phyloP scores from a whole-genome alignment of 2,888 invertebrate species.

The Lithophane ornitopus region DNA sequence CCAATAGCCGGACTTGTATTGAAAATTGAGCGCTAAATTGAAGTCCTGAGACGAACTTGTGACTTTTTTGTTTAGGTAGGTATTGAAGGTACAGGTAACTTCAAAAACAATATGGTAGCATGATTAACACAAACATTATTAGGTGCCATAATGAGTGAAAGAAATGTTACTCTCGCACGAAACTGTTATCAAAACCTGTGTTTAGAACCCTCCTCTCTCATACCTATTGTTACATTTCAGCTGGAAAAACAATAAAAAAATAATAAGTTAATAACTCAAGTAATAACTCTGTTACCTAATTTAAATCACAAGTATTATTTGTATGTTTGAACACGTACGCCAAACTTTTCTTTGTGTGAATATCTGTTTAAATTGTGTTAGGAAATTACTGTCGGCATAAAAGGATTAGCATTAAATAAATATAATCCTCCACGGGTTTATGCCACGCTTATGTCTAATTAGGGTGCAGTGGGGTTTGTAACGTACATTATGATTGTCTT shows the following conservation, averaged over 20 bases:
- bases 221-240: background rate
- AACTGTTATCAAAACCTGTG: background rate
- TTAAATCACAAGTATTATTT: slow-evolving; percentile 27
- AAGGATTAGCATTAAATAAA: slow-evolving; percentile 48
- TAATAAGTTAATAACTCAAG: background rate
- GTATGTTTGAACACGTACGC: slow-evolving; percentile 33
- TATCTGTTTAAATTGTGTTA: slow-evolving; percentile 45
- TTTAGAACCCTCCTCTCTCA: too few relatives aligned
- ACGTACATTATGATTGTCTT: slow-evolving; percentile 43
- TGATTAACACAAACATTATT: background rate
- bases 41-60: slow-evolving; percentile 6
- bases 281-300: slow-evolving; percentile 10
- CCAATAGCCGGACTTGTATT: slow-evolving; percentile 15
- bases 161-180: background rate
- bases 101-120: background rate
- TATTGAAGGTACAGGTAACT: background rate
- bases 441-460: slow-evolving; percentile 57
- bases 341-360: slow-evolving; percentile 35
- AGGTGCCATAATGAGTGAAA: background rate
- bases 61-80: background rate
- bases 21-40: slow-evolving; percentile 34
- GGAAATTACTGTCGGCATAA: slow-evolving; percentile 44
- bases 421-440: slow-evolving; percentile 41
- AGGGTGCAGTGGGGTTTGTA: slow-evolving; percentile 36
- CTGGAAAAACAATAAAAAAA: slow-evolving; percentile 1